phyloP scores from a whole-genome alignment of 2,797 vertebrate species.

The Etheostoma perlongum region DNA sequence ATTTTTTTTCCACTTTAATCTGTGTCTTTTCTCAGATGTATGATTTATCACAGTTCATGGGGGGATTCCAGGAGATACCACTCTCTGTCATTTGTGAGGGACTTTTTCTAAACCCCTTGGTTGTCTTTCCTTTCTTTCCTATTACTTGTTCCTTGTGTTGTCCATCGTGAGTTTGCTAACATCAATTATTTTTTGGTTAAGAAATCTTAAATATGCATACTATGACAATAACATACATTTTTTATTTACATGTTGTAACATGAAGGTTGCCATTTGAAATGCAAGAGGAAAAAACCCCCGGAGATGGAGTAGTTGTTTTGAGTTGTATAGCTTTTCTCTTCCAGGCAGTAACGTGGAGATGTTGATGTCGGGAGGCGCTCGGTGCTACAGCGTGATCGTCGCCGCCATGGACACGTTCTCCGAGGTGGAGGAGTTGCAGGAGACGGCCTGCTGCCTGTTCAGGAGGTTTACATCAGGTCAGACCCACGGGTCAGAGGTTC shows the following conservation, averaged over 20 bases:
- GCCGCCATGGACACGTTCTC: conserved; percentile 89
- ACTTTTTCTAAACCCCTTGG: background rate
- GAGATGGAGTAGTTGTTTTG: background rate
- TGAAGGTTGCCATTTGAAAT: background rate
- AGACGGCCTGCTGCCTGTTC: conserved; percentile 91
- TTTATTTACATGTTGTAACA: background rate
- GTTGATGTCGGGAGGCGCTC: conserved; percentile 93
- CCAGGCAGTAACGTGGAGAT: conserved; percentile 95
- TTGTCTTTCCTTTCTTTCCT: background rate
- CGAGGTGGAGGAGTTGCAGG: conserved; percentile 88
- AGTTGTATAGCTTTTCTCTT: conserved; percentile 23
- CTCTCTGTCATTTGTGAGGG: background rate
- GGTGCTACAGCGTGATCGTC: conserved; percentile 91
- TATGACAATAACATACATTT: background rate
- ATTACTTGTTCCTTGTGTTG: background rate
- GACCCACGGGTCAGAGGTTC: conserved; percentile 36
- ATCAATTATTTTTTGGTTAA: background rate
- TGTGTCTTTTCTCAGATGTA: conserved; percentile 21
- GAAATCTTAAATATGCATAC: background rate
- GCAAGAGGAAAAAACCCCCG: too few species aligned
- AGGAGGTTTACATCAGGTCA: conserved; percentile 92
- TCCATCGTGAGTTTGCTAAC: background rate
- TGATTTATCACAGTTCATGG: background rate
- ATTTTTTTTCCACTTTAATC: conserved; percentile 23
- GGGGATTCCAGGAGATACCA: conserved; percentile 5